These are phyloP conservation scores for Mnemiopsis leidyi DNA, from an alignment of 37 sponge, comb jelly and placozoan genomes.

Conservation along the genomic window DNA sequence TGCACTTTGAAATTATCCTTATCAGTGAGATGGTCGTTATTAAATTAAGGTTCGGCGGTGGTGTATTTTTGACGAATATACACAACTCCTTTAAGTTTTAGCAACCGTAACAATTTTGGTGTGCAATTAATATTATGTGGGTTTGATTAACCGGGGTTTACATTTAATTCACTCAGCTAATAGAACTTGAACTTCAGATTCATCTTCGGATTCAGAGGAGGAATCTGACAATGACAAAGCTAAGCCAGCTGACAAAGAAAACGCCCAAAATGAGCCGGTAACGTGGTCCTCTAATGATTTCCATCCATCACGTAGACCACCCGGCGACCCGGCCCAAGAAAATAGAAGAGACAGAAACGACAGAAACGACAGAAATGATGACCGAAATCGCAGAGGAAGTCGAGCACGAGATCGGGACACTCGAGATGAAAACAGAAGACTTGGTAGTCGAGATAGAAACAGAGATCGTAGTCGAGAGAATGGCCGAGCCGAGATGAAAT, in stretches of 20 bases:
- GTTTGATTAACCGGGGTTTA: too few relatives aligned
- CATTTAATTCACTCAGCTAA: background rate
- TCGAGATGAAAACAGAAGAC: background rate
- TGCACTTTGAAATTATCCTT: too few relatives aligned
- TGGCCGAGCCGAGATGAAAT: background rate
- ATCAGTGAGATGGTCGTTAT: too few relatives aligned
- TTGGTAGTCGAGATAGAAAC: background rate
- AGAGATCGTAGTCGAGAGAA: background rate
- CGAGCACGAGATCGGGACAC: background rate
- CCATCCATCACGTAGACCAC: background rate
- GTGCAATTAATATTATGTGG: too few relatives aligned
- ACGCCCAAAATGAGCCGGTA: background rate
- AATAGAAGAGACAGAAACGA: constrained; percentile 31
- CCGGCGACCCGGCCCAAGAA: background rate
- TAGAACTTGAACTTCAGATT: background rate
- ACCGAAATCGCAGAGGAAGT: background rate
- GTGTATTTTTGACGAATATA: too few relatives aligned
- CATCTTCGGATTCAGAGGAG: background rate
- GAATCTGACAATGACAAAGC: background rate
- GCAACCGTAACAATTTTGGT: too few relatives aligned
- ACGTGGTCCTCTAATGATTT: background rate
- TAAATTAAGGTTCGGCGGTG: too few relatives aligned
- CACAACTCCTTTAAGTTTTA: too few relatives aligned
- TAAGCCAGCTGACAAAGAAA: background rate
- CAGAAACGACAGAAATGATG: background rate